Conservation (phyloP, 2,797 vertebrate genomes). For the Pipistrellus pygmaeus region DNA sequence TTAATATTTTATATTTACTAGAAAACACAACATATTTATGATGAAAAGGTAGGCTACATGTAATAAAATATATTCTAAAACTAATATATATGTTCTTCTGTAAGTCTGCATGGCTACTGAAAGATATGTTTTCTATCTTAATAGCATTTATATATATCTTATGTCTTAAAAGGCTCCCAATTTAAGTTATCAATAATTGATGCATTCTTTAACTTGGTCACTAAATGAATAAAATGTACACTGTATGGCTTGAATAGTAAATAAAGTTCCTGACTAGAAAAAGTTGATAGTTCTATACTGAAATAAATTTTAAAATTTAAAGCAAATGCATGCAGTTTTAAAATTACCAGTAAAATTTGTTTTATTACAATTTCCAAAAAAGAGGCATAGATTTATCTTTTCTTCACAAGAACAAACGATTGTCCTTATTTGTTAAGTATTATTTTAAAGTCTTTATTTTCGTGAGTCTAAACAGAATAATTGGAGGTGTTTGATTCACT, state of each 20-base stretch:
- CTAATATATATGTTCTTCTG: neutral
- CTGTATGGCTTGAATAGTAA: neutral
- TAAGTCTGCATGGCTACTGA: no score
- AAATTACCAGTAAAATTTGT: neutral
- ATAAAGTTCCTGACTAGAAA: neutral
- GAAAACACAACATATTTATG: neutral
- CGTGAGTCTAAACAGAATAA: fast-evolving
- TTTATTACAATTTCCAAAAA: neutral
- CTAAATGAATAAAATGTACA: neutral
- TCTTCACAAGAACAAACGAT: neutral
- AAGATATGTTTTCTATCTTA: neutral
- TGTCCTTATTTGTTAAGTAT: neutral
- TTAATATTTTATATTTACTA: neutral
- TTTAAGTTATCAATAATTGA: neutral
- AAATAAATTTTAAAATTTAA: neutral
- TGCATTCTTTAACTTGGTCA: neutral
- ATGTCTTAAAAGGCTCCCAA: neutral
- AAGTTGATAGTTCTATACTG: neutral
- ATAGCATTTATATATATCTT: neutral
- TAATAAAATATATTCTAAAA: neutral
- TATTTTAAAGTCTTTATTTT: fast-evolving
- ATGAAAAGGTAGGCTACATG: neutral
- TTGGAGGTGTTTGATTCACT: fast-evolving
- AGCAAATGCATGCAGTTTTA: neutral
- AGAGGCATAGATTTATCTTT: neutral